These are phyloP conservation scores for Nasonia vitripennis DNA, from an alignment of 1,140 invertebrate species.

Conservation along the genomic window DNA sequence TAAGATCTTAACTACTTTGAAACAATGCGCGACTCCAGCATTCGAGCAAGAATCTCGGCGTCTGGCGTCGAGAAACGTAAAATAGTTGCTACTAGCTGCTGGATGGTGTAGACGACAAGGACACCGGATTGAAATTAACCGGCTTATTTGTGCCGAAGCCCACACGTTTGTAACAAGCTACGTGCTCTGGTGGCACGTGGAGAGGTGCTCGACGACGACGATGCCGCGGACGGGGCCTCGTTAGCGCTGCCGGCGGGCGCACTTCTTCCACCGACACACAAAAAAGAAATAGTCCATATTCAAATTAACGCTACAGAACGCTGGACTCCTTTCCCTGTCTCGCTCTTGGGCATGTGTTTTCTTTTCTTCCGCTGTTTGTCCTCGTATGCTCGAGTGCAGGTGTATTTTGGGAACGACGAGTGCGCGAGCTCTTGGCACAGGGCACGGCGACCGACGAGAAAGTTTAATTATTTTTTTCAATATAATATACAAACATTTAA, in stretches of 20 bases:
- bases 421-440: background rate
- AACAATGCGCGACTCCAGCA: background rate
- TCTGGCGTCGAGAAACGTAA: background rate
- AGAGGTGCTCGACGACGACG: constrained; percentile 31
- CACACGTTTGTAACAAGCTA: constrained; percentile 26
- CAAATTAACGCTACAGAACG: constrained; percentile 57
- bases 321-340: constrained; percentile 7
- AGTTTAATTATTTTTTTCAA: no score
- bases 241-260: constrained; percentile 54
- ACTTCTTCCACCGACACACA: constrained; percentile 28
- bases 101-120: background rate
- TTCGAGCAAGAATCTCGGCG: background rate
- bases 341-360: background rate
- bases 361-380: constrained; percentile 1
- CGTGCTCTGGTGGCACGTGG: constrained; percentile 25
- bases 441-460: background rate
- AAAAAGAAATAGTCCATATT: constrained; percentile 30
- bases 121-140: constrained; percentile 29
- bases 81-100: background rate
- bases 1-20: background rate
- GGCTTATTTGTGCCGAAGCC: constrained; percentile 22
- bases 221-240: constrained; percentile 49
- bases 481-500: no score
- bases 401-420: background rate
- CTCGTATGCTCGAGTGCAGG: background rate